Conservation (phyloP, 1,140 invertebrate species). For the Neomicropteryx cornuta region DNA sequence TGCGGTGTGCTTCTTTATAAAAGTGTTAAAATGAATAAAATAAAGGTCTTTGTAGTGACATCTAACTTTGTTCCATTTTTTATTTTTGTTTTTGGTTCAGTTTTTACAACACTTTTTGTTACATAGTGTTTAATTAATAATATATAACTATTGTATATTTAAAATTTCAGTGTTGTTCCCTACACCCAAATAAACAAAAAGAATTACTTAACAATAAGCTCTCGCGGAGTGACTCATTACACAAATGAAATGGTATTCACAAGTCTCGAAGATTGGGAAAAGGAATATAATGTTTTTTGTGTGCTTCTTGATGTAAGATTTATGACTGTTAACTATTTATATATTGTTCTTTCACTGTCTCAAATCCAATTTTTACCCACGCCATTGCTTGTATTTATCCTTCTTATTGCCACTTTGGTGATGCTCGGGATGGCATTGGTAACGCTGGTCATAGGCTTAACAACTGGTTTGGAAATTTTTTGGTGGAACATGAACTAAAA, state of each 20-base stretch:
- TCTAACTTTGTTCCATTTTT: neutral
- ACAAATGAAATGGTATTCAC: slow-evolving; percentile 56
- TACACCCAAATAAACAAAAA: slow-evolving; percentile 48
- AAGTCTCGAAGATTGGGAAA: slow-evolving; percentile 54
- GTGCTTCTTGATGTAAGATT: slow-evolving; percentile 46
- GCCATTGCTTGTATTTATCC: too few relatives aligned
- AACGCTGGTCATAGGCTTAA: too few relatives aligned
- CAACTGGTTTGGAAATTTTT: too few relatives aligned
- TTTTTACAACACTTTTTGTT: slow-evolving; percentile 1
- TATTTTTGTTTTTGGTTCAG: neutral
- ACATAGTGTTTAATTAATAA: neutral
- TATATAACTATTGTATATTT: neutral
- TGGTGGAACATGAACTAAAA: too few relatives aligned
- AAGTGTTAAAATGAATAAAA: neutral
- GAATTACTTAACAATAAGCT: slow-evolving; percentile 57
- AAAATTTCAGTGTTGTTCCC: slow-evolving; percentile 44
- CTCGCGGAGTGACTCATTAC: slow-evolving; percentile 57
- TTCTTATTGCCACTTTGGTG: too few relatives aligned
- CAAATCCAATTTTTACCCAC: neutral
- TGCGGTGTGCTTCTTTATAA: neutral
- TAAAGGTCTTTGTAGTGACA: neutral
- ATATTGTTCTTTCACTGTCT: slow-evolving; percentile 2
- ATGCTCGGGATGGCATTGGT: too few relatives aligned
- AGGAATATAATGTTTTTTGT: slow-evolving; percentile 56
- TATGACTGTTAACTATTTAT: slow-evolving; percentile 8